Evolutionary conservation across 2,888 invertebrate species (phyloP).

Genomic region (Heterodera filipjevi): DNA sequence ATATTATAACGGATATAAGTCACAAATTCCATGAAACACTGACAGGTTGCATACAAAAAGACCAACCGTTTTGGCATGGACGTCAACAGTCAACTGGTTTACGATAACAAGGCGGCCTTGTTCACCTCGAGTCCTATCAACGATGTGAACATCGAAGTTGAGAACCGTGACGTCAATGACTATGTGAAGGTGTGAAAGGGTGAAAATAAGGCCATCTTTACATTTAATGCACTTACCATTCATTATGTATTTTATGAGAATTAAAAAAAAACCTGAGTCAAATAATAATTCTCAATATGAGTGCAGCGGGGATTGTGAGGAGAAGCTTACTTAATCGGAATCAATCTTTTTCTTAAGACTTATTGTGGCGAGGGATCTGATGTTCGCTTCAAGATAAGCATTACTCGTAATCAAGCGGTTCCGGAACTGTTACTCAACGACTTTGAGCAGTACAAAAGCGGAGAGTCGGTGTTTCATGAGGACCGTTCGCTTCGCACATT

Average conservation of each 20-base stretch:
- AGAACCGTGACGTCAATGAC: constrained; percentile 26
- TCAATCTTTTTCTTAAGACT: not conserved
- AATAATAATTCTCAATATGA: too few species aligned
- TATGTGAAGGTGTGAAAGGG: constrained; percentile 7
- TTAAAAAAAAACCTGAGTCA: too few species aligned
- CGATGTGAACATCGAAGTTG: not conserved
- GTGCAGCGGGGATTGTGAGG: not conserved
- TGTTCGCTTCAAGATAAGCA: constrained; percentile 11
- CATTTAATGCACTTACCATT: too few species aligned
- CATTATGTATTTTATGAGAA: too few species aligned
- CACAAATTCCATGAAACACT: too few species aligned
- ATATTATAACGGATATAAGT: not conserved
- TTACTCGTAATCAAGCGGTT: constrained; percentile 9
- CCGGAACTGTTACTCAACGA: constrained; percentile 28
- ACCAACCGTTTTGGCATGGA: constrained; percentile 31
- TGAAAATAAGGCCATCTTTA: not conserved
- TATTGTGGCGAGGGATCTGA: constrained; percentile 29
- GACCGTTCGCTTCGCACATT: constrained; percentile 39
- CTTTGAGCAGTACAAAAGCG: constrained; percentile 28
- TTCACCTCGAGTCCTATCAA: constrained; percentile 32
- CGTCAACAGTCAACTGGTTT: constrained; percentile 23
- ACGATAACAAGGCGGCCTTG: constrained; percentile 26
- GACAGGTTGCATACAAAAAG: constrained; percentile 12
- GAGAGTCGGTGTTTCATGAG: constrained; percentile 28
- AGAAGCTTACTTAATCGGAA: not conserved